Conservation (phyloP, 2,888 invertebrate genomes). For the Macrosoma leucophasiata region DNA sequence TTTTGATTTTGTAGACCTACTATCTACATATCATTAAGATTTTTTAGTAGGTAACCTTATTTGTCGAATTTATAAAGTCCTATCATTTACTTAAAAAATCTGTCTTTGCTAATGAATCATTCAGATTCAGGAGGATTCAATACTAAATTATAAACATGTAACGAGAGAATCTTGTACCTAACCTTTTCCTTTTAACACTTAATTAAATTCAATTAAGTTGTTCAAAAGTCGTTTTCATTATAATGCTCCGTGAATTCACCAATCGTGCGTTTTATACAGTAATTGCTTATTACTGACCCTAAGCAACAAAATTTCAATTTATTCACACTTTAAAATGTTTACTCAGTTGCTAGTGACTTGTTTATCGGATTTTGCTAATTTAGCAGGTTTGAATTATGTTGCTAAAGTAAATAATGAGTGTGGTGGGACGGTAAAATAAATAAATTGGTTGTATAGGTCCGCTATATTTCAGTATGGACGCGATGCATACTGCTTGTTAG, state of each 20-base stretch:
- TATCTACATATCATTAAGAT: no score
- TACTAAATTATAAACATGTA: no score
- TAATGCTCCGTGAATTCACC: slow-evolving; percentile 28
- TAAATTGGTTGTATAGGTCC: slow-evolving; percentile 23
- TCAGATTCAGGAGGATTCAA: no score
- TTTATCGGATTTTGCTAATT: slow-evolving; percentile 41
- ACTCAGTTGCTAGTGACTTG: slow-evolving; percentile 46
- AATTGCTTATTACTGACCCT: slow-evolving; percentile 40
- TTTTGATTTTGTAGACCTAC: no score
- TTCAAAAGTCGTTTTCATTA: slow-evolving; percentile 33
- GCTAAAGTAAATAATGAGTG: slow-evolving; percentile 38
- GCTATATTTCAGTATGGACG: slow-evolving; percentile 42
- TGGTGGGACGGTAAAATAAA: slow-evolving; percentile 35
- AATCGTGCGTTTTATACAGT: slow-evolving; percentile 29
- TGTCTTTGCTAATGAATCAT: no score
- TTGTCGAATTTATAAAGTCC: no score
- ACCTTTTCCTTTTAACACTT: slow-evolving; percentile 17
- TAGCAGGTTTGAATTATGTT: slow-evolving; percentile 37
- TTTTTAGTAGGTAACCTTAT: no score
- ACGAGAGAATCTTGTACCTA: no score
- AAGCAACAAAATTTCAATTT: slow-evolving; percentile 41
- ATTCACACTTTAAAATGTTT: slow-evolving; percentile 45
- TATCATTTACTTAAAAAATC: no score
- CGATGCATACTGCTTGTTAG: slow-evolving; percentile 38
- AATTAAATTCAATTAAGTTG: slow-evolving; percentile 33